phyloP scores from a whole-genome alignment of 1,140 invertebrate genomes.

The Mycetomoellerius zeteki region DNA sequence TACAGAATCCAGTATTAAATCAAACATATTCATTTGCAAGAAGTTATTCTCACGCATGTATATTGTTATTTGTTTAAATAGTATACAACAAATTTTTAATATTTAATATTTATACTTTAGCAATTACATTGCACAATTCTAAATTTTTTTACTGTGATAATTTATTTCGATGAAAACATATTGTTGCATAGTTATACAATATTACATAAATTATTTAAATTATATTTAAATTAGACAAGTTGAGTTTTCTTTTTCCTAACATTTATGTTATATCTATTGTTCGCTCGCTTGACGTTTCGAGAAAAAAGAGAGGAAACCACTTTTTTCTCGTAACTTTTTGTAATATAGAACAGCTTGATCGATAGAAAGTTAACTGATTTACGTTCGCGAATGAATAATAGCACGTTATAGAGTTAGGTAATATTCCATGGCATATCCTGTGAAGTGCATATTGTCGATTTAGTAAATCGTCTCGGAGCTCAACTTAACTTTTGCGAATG shows the following conservation, averaged over 20 bases:
- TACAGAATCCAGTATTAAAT: slow-evolving; percentile 29
- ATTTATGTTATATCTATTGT: background rate
- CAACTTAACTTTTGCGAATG: slow-evolving; percentile 58
- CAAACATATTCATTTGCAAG: slow-evolving; percentile 17
- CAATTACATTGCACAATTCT: background rate
- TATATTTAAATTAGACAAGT: slow-evolving; percentile 1
- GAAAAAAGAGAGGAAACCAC: background rate
- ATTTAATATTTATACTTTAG: background rate
- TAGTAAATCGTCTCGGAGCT: slow-evolving; percentile 44
- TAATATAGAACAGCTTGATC: background rate
- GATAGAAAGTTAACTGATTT: slow-evolving; percentile 13
- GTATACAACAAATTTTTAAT: background rate
- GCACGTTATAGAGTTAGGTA: slow-evolving; percentile 14
- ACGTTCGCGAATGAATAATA: background rate
- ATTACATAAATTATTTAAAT: slow-evolving; percentile 1
- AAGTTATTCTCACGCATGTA: background rate
- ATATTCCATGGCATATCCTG: background rate
- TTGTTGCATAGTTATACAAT: background rate
- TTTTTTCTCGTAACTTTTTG: background rate
- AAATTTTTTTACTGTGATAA: background rate
- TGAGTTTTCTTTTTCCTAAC: background rate
- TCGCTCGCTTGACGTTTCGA: background rate
- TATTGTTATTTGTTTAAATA: background rate
- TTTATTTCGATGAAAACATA: background rate
- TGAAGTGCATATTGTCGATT: slow-evolving; percentile 19